phyloP scores from a whole-genome alignment of 1,140 invertebrate genomes.

The Platorchestia sp. region DNA sequence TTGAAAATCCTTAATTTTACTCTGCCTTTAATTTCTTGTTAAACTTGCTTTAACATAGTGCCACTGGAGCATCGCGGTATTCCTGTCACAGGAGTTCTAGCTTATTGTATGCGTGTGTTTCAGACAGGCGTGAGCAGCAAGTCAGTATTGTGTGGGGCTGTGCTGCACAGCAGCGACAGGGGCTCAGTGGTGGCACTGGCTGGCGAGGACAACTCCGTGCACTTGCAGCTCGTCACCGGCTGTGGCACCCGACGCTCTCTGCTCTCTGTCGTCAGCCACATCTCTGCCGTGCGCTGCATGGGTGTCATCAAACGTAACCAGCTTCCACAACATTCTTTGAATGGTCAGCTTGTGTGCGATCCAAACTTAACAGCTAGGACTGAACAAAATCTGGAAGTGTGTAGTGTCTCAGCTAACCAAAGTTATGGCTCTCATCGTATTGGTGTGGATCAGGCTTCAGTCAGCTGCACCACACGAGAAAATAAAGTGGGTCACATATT shows the following conservation, averaged over 20 bases:
- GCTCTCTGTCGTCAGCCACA: slow-evolving; percentile 20
- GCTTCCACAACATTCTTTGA: too few relatives aligned
- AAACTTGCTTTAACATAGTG: too few relatives aligned
- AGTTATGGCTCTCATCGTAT: neutral
- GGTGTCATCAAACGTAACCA: neutral
- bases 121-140: slow-evolving; percentile 30
- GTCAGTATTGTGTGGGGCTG: neutral
- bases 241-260: neutral
- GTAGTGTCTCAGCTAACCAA: neutral
- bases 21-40: too few relatives aligned
- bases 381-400: neutral
- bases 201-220: slow-evolving; percentile 1
- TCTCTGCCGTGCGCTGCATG: slow-evolving; percentile 15
- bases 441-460: neutral
- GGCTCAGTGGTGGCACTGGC: neutral
- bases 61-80: too few relatives aligned
- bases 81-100: too few relatives aligned
- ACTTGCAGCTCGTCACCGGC: neutral
- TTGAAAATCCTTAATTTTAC: too few relatives aligned
- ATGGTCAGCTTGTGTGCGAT: neutral
- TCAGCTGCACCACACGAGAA: neutral
- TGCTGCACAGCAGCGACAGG: neutral
- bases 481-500: too few relatives aligned
- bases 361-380: neutral
- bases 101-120: too few relatives aligned